Conservation (phyloP, 2,888 invertebrate genomes). For the Cheilosia urbana region DNA sequence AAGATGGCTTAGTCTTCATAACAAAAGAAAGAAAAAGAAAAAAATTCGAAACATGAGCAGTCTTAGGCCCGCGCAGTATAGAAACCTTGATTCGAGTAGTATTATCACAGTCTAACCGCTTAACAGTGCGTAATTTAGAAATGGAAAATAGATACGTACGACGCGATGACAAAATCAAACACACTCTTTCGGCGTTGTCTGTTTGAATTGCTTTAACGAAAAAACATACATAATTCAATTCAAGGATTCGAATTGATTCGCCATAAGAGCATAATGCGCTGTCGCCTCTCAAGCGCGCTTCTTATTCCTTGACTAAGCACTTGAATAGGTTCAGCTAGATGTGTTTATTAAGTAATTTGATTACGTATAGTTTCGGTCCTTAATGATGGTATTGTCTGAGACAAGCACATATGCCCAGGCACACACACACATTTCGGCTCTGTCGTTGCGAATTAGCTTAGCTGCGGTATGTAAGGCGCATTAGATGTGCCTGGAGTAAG, state of each 20-base stretch:
- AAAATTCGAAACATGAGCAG: slow-evolving; percentile 30
- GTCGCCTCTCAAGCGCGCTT: neutral
- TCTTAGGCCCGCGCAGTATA: slow-evolving; percentile 24
- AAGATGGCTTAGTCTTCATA: slow-evolving; percentile 28
- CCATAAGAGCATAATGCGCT: too few relatives aligned
- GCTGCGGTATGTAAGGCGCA: neutral
- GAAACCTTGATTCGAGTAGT: slow-evolving; percentile 37
- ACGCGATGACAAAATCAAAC: slow-evolving; percentile 4
- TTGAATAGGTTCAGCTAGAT: neutral
- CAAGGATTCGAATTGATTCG: slow-evolving; percentile 13
- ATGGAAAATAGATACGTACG: slow-evolving; percentile 13
- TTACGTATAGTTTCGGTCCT: neutral
- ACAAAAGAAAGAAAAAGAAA: neutral
- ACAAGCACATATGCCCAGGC: neutral
- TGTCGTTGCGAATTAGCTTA: slow-evolving; percentile 10
- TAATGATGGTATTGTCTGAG: slow-evolving; percentile 26
- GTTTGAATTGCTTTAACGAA: neutral
- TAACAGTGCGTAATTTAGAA: slow-evolving; percentile 30
- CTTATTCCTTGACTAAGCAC: slow-evolving; percentile 6
- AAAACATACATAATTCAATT: neutral
- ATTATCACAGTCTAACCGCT: slow-evolving; percentile 23
- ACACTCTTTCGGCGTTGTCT: neutral
- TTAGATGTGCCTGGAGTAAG: too few relatives aligned
- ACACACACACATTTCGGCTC: neutral
- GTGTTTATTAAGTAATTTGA: slow-evolving; percentile 1